These are phyloP conservation scores for Triplophysa dalaica DNA, from an alignment of 2,113 vertebrate species.

Conservation along the genomic window DNA sequence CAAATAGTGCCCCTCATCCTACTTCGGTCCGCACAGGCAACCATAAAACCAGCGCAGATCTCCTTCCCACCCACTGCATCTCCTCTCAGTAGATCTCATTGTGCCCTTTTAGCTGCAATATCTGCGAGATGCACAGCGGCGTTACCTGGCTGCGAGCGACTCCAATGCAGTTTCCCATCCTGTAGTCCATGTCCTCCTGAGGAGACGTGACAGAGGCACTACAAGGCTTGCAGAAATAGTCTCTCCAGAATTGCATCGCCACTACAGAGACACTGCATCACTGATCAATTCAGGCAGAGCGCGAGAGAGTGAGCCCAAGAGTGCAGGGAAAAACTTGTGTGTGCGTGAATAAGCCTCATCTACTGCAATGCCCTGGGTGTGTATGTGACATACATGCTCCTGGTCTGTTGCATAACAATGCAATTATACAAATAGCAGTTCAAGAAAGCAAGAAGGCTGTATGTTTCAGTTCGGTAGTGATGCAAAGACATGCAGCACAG, in stretches of 20 bases:
- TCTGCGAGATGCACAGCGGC: not conserved
- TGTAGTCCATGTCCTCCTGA: constrained; percentile 80
- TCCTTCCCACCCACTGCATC: constrained; percentile 9
- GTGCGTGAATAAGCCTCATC: constrained; percentile 36
- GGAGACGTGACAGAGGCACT: constrained; percentile 75
- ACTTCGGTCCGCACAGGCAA: constrained; percentile 37
- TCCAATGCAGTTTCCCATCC: constrained; percentile 80
- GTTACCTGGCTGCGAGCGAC: constrained; percentile 74
- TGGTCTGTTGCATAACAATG: constrained; percentile 43
- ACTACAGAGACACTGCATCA: constrained; percentile 55
- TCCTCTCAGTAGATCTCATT: not conserved
- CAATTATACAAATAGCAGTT: constrained; percentile 42
- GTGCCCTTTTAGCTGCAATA: constrained; percentile 1
- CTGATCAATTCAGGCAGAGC: constrained; percentile 41
- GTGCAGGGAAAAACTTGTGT: constrained; percentile 26
- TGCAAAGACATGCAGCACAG: constrained; percentile 22
- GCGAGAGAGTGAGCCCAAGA: constrained; percentile 41
- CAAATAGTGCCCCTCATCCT: constrained; percentile 28
- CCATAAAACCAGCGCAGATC: constrained; percentile 9
- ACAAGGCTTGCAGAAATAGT: constrained; percentile 77
- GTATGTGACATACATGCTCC: constrained; percentile 42
- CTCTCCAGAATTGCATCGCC: constrained; percentile 77
- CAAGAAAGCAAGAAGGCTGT: constrained; percentile 30
- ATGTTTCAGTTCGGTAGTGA: constrained; percentile 9
- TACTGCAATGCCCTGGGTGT: constrained; percentile 42